phyloP scores from a whole-genome alignment of 2,113 vertebrate species.

The Apteryx owenii region DNA sequence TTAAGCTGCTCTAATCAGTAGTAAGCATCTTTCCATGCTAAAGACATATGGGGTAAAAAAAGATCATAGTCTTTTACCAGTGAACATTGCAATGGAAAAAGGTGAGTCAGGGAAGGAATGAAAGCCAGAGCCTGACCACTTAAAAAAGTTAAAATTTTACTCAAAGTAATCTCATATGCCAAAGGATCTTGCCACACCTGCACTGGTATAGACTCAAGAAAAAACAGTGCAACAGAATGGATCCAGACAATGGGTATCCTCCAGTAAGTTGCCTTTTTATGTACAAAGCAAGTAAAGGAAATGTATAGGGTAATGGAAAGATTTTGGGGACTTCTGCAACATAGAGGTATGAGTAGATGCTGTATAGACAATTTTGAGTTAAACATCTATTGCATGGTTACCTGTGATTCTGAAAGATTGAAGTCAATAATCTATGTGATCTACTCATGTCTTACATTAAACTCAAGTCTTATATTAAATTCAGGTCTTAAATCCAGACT shows the following conservation, averaged over 20 bases:
- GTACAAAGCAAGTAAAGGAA: not conserved
- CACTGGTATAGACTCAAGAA: not conserved
- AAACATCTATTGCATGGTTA: not conserved
- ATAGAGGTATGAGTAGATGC: not conserved
- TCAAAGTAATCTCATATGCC: not conserved
- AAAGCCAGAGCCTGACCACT: not conserved
- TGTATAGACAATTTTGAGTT: not conserved
- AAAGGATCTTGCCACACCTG: not conserved
- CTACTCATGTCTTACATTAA: not conserved
- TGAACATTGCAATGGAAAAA: not conserved
- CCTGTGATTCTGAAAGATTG: not conserved
- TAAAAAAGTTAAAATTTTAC: not conserved
- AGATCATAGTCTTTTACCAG: not conserved
- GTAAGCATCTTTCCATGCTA: not conserved
- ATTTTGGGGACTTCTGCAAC: not conserved
- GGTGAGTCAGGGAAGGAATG: not conserved
- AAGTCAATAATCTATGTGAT: not conserved
- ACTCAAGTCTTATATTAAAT: not conserved
- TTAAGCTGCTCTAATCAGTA: not conserved
- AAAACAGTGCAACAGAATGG: not conserved
- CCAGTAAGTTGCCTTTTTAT: not conserved
- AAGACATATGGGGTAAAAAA: rapidly evolving
- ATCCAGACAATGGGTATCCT: not conserved
- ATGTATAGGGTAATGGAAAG: not conserved
- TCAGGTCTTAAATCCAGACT: not conserved